phyloP scores from a whole-genome alignment of 2,113 vertebrate species.

The Anhinga rufa region DNA sequence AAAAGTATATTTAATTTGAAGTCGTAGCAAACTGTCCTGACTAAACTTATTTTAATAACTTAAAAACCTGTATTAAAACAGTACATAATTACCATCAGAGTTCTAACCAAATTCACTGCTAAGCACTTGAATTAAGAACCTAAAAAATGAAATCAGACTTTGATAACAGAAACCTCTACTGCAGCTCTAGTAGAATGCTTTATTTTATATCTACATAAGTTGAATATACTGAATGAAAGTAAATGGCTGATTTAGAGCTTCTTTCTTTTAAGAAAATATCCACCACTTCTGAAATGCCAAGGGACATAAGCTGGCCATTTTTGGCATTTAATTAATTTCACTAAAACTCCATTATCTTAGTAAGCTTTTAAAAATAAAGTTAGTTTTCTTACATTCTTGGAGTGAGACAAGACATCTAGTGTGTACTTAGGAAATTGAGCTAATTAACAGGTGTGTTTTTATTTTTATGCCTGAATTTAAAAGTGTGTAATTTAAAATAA shows the following conservation, averaged over 20 bases:
- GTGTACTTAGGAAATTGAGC: not conserved
- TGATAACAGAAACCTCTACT: not conserved
- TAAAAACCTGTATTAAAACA: not conserved
- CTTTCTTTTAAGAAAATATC: not conserved
- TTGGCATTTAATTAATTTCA: not conserved
- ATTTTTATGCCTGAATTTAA: not conserved
- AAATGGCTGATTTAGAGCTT: not conserved
- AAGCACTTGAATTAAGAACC: not conserved
- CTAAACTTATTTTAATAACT: not conserved
- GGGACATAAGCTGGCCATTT: not conserved
- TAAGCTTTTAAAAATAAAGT: not conserved
- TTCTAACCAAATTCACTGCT: not conserved
- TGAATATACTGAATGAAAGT: not conserved
- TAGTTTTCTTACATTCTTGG: not conserved
- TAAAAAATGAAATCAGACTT: not conserved
- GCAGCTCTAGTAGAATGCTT: not conserved
- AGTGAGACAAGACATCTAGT: not conserved
- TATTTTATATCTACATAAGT: not conserved
- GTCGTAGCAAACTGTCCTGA: not conserved
- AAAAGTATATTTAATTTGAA: not conserved
- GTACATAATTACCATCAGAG: not conserved
- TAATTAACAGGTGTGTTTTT: not conserved
- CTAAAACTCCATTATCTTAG: not conserved
- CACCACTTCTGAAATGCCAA: not conserved
- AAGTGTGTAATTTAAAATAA: not conserved